phyloP scores from a whole-genome alignment of 2,888 invertebrate genomes.

The Phaonia tiefii region DNA sequence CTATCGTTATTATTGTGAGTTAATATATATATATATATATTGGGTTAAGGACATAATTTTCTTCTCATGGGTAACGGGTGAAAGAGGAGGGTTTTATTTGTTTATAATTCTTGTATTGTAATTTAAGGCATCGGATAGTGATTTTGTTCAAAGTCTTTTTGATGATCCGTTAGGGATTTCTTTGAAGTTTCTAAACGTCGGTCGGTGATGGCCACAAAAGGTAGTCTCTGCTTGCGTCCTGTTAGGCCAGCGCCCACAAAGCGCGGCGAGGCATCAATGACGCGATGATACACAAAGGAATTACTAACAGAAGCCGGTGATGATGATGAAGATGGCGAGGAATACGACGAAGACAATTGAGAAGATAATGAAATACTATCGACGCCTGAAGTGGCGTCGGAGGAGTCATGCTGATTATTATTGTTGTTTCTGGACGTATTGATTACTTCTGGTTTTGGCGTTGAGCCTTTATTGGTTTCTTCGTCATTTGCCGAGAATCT shows the following conservation, averaged over 20 bases:
- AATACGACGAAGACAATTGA: not conserved
- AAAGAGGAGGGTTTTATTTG: conserved; percentile 46
- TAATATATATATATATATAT: not conserved
- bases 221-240: conserved; percentile 78
- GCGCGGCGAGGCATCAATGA: conserved; percentile 76
- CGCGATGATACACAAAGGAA: conserved; percentile 79
- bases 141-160: conserved; percentile 79
- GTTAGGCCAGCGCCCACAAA: conserved; percentile 73
- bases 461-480: conserved; percentile 25
- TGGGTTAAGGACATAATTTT: conserved; percentile 11
- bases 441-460: conserved; percentile 40
- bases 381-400: not conserved
- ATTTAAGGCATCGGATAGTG: conserved; percentile 80
- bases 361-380: conserved; percentile 8
- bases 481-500: conserved; percentile 30
- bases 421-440: conserved; percentile 35
- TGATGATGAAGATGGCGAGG: conserved; percentile 60
- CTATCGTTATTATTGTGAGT: conserved; percentile 2
- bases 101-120: conserved; percentile 45
- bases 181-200: conserved; percentile 78
- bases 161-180: conserved; percentile 73
- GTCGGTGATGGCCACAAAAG: conserved; percentile 80
- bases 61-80: conserved; percentile 45
- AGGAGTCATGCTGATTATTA: conserved; percentile 4
- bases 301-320: conserved; percentile 69